Percentiles rank a stretch among this genome's conserved stretches.
Conservation (phyloP, 2,113 vertebrate species). For the Megalops atlanticus region DNA sequence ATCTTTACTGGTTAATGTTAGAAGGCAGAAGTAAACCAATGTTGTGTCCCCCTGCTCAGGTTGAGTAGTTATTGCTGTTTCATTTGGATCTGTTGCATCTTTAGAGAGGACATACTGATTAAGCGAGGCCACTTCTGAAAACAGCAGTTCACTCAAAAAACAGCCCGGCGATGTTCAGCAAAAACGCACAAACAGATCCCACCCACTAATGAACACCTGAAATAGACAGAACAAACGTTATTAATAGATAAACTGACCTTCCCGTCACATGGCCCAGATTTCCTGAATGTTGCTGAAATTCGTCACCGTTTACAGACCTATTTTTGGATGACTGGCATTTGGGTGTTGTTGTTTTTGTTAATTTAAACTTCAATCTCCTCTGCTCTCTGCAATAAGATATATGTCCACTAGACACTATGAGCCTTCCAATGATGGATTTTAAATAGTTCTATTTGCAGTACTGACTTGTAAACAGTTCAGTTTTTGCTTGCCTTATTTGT, state of each 20-base stretch:
- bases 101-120: constrained; percentile 3
- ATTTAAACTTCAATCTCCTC: background rate
- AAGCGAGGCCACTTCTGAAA: constrained; percentile 29
- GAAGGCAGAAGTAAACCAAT: too few relatives aligned
- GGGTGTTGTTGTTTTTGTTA: background rate
- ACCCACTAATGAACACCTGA: too few relatives aligned
- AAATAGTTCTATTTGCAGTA: background rate
- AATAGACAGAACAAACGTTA: background rate
- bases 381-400: background rate
- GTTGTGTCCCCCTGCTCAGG: background rate
- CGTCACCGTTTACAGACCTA: background rate
- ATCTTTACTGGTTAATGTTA: too few relatives aligned
- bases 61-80: constrained; percentile 15
- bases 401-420: too few relatives aligned
- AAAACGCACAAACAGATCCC: background rate
- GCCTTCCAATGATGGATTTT: too few relatives aligned
- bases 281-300: background rate
- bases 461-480: background rate
- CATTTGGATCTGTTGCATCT: background rate
- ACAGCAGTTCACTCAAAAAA: constrained; percentile 18
- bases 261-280: background rate
- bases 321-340: background rate
- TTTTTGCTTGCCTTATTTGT: background rate
- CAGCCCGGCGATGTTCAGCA: background rate
- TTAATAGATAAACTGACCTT: background rate